Conservation (phyloP, 2,888 invertebrate species). For the Stegophylla sp. region DNA sequence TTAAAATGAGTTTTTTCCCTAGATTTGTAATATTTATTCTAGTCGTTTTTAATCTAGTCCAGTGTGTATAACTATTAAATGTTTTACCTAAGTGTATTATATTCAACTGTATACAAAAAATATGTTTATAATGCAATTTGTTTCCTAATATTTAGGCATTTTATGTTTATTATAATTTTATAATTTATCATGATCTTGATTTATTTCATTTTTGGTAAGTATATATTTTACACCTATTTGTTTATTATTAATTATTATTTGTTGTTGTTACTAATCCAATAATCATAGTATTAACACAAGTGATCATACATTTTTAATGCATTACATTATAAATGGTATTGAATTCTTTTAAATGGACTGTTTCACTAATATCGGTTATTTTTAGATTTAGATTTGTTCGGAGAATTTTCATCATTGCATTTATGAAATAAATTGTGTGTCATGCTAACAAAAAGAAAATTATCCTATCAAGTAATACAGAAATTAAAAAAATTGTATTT, state of each 20-base stretch:
- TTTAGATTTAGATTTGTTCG: not conserved
- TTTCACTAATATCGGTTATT: no score
- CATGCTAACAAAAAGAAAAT: not conserved
- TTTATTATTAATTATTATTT: not conserved
- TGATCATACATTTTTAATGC: not conserved
- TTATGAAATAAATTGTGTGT: no score
- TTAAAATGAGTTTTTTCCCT: not conserved
- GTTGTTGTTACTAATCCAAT: not conserved
- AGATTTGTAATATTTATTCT: constrained; percentile 24
- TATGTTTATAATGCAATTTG: constrained; percentile 16
- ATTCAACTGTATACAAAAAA: not conserved
- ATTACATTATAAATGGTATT: not conserved
- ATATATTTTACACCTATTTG: not conserved
- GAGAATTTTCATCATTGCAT: not conserved
- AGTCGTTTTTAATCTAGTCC: constrained; percentile 32
- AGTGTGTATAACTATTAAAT: constrained; percentile 17
- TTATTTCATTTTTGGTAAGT: constrained; percentile 7
- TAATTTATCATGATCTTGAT: constrained; percentile 24
- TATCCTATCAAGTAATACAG: not conserved
- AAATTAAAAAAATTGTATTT: not conserved
- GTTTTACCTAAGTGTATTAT: not conserved
- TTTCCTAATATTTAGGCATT: constrained; percentile 17
- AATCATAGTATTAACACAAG: constrained; percentile 6
- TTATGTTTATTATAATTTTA: constrained; percentile 28
- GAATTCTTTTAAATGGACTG: not conserved